Evolutionary conservation across 2,888 invertebrate genomes (phyloP).

Genomic region (Drosophila helvetica): DNA sequence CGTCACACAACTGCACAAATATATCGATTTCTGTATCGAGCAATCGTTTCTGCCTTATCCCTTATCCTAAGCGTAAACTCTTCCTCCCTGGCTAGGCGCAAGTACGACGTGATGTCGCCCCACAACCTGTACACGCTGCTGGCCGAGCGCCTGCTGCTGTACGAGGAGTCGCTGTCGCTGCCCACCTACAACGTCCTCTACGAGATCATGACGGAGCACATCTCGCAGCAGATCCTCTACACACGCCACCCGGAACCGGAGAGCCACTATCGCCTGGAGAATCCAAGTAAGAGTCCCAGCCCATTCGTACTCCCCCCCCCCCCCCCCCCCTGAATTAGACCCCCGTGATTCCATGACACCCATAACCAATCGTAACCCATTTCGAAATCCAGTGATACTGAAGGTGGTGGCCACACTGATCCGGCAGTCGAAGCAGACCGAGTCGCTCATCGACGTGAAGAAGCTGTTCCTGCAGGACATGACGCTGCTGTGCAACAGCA

Average conservation of each 20-base stretch:
- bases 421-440: constrained; percentile 97
- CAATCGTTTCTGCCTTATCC: constrained; percentile 3
- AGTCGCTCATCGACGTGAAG: constrained; percentile 95
- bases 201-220: constrained; percentile 99
- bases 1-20: background rate
- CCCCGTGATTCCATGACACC: background rate
- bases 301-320: background rate
- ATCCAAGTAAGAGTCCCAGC: constrained; percentile 92
- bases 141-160: constrained; percentile 94
- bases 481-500: constrained; percentile 98
- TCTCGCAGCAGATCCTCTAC: constrained; percentile 96
- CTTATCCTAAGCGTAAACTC: constrained; percentile 4
- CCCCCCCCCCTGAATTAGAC: background rate
- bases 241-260: constrained; percentile 98
- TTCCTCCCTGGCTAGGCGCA: constrained; percentile 87
- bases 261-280: constrained; percentile 96
- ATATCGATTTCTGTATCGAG: background rate
- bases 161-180: constrained; percentile 94
- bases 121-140: constrained; percentile 98
- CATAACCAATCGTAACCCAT: background rate
- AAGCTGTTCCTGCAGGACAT: constrained; percentile 98
- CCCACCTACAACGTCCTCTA: constrained; percentile 99
- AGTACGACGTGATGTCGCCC: constrained; percentile 99
- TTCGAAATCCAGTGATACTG: constrained; percentile 90
- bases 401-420: constrained; percentile 99